Evolutionary conservation across 1,140 invertebrate species (phyloP).

Genomic region (Lysiphlebus fabarum): DNA sequence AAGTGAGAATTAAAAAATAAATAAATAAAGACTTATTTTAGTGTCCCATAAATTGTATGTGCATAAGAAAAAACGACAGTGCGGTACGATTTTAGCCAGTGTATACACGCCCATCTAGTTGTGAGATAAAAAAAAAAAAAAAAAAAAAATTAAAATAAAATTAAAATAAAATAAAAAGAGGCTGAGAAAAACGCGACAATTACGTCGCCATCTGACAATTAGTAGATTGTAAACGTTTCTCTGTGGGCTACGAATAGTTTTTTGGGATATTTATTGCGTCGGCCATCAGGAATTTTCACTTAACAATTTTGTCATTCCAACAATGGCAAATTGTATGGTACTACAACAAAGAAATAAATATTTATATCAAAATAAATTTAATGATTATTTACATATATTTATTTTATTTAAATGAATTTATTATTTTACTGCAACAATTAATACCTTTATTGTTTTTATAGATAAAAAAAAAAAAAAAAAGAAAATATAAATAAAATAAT

Average conservation of each 20-base stretch:
- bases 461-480: neutral
- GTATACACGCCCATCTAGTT: no score
- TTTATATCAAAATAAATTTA: no score
- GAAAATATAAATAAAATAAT: neutral
- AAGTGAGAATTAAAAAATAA: no score
- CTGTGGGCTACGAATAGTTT: conserved; percentile 38
- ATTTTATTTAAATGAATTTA: no score
- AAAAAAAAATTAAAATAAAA: no score
- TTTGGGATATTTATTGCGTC: conserved; percentile 42
- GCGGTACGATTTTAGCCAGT: no score
- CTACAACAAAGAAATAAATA: no score
- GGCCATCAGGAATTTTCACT: conserved; percentile 1
- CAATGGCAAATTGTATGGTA: neutral
- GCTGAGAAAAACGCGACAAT: conserved; percentile 41
- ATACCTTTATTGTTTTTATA: neutral
- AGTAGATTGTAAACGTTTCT: conserved; percentile 45
- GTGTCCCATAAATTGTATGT: no score
- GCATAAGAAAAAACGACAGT: no score
- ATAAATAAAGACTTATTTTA: no score
- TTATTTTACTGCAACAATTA: no score
- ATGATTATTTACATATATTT: no score
- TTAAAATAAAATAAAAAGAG: neutral
- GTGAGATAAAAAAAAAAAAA: neutral
- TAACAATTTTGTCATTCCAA: conserved; percentile 20
- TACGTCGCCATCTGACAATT: conserved; percentile 51